Evolutionary conservation across 2,797 vertebrate species (phyloP), one percentile per base, ranked within the genome.

Genomic region (Channa striata): DNA sequence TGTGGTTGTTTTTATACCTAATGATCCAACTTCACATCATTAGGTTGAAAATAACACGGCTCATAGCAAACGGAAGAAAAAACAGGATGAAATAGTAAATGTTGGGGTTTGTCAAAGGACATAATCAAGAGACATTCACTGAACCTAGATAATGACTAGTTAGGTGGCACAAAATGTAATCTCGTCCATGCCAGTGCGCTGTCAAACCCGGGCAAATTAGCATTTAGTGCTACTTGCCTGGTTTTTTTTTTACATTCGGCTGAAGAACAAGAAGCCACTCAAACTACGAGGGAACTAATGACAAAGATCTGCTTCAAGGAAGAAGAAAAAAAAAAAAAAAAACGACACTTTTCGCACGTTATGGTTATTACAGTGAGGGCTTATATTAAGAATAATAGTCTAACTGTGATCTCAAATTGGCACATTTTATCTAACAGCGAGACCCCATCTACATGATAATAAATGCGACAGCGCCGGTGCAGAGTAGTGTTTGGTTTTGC

Each of bases 371-470:
- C 21, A n/a, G 6, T 16, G 1, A 39, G 3, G 50, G 49, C 2
- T 23, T 39, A 20, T 9, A 68, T 20, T 8, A 13, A 53, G 10
- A 19, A 1, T 36, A 44, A 67, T 11, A 19, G 12, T 20, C 39
- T 19, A 12, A 12, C 20, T 30, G n/a, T 63, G 23, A 72, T 50
- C 16, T 68, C 8, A 70, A 19, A 59, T 36, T 60, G 57, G 9
- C 20, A 36, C 37, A 14, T 58, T 60, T 48, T 21, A 44, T n/a
- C 6, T n/a, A 51, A 33, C 6, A 53, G 52, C 1, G 0, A 42
- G 17, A 40, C 8, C n/a, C 34, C 9, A 21, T 57, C 23, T 3
- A 16, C 40, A 11, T 36, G 25, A 46, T 51, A 11, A 65, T 44
- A 58, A 44, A 77, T 37, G 49, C 37, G 37, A 10, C 36, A 11